These are phyloP conservation scores for Malacoctenus gilli DNA, from an alignment of 2,797 vertebrate species.

Conservation along the genomic window DNA sequence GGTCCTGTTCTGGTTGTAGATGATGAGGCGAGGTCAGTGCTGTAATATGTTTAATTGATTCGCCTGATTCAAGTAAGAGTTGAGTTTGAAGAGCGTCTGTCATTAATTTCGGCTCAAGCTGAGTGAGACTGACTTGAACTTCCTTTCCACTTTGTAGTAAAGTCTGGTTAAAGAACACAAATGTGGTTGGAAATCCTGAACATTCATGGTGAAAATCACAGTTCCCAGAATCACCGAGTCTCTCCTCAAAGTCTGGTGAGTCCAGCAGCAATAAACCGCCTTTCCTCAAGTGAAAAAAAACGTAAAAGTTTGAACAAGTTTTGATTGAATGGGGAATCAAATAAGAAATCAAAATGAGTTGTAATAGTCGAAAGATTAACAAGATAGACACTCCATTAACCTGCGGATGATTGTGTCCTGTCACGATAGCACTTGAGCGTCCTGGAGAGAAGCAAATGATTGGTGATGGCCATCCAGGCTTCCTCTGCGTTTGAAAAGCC, in stretches of 20 bases:
- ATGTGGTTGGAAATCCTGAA: background rate
- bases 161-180: too few species aligned
- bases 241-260: background rate
- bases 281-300: slow-evolving; percentile 34
- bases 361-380: slow-evolving; percentile 70
- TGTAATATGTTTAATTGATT: too few species aligned
- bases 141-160: too few species aligned
- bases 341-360: slow-evolving; percentile 62
- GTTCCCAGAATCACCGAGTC: background rate
- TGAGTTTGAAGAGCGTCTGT: too few species aligned
- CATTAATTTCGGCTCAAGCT: too few species aligned
- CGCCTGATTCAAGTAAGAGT: too few species aligned
- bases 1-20: too few species aligned
- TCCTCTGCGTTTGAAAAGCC: slow-evolving; percentile 75
- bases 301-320: slow-evolving; percentile 58
- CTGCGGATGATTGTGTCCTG: slow-evolving; percentile 75
- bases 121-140: too few species aligned
- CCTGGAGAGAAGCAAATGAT: slow-evolving; percentile 79
- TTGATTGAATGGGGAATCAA: slow-evolving; percentile 55
- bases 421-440: slow-evolving; percentile 74
- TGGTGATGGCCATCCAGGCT: slow-evolving; percentile 83
- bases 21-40: too few species aligned
- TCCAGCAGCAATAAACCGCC: background rate
- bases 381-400: slow-evolving; percentile 76
- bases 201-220: background rate